Percentiles rank a stretch among this genome's conserved stretches.
Conservation (phyloP, 2,888 invertebrate genomes). For the Rhimphoctona megacephalus region DNA sequence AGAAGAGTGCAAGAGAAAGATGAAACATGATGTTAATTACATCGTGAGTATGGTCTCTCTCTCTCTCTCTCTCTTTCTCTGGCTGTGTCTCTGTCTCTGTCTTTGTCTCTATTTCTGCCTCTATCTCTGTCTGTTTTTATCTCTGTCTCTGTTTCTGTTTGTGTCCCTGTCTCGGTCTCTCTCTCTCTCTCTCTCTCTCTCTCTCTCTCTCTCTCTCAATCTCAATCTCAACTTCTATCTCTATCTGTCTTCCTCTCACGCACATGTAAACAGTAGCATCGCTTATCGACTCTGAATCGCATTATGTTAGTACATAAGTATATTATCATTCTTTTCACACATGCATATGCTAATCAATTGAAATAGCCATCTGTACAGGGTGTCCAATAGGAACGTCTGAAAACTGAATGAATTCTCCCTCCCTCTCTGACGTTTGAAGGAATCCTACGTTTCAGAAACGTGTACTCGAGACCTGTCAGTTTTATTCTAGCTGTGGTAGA, state of each 20-base stretch:
- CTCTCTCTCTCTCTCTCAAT: neutral
- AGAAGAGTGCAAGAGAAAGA: constrained; percentile 34
- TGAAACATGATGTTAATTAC: constrained; percentile 67
- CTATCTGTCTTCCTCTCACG: neutral
- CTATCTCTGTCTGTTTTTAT: too few species aligned
- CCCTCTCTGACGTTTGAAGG: too few species aligned
- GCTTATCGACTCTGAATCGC: constrained; percentile 52
- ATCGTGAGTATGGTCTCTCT: constrained; percentile 61
- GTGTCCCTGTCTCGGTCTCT: too few species aligned
- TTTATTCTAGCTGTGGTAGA: too few species aligned
- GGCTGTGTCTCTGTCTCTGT: neutral
- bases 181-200: neutral
- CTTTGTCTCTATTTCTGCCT: neutral
- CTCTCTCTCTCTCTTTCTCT: neutral
- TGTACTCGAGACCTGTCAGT: too few species aligned
- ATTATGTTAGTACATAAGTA: constrained; percentile 43
- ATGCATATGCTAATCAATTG: neutral
- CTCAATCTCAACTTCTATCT: too few species aligned
- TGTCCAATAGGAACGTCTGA: too few species aligned
- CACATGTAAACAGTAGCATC: constrained; percentile 19
- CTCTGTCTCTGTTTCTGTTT: too few species aligned
- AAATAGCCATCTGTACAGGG: neutral
- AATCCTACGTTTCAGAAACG: too few species aligned
- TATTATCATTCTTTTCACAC: constrained; percentile 16
- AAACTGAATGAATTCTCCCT: too few species aligned